Base-by-base conservation (phyloP, 2,797 vertebrate species). In the Chaetodon trifasciatus region DNA sequence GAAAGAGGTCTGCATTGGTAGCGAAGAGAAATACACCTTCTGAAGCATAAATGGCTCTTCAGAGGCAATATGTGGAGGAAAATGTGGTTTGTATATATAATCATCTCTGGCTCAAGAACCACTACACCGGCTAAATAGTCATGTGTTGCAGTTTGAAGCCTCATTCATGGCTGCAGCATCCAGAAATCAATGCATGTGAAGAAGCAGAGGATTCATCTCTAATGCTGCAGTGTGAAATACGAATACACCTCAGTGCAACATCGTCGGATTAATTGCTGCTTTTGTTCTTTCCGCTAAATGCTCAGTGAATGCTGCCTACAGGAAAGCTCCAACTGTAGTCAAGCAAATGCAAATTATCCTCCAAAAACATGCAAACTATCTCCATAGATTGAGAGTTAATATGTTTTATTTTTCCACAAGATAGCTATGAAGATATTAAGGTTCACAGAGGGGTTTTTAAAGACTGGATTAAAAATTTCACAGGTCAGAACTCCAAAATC, bases 41-140 rank as follows among this genome's bases (percentile, higher is more conserved):
- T 15, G 6, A 9, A 37, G 52, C 40, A 39, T 12, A 67, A 74
- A 78, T 52, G 39, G 49, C 66, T 76, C 17, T 73, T 74, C 15
- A 58, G 78, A 78, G 62, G 49, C 62, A 39, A 32, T 79, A 64
- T 74, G 61, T 55, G 49, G 52, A 11, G 42, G 40, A 65, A 69
- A 71, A 42, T 50, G 16, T 16, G 47, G 57, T 67, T 67, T 80
- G 8, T 74, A 46, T 53, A 44, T 17, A 57, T 61, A 58, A 82
- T 78, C 47, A 79, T 50, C 13, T 23, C 35, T 46, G 57, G 63
- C 35, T 83, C 39, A 68, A 46, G 49, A 76, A 63, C 6, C 50
- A 78, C 50, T 39, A 68, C 28, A 70, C 69, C 7, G 28, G 1
- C 11, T 49, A 17, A 70, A 70, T 23, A 35, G 47, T 6, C 9